Evolutionary conservation across 2,888 invertebrate genomes (phyloP).

Genomic region (Ophioninae sp.): DNA sequence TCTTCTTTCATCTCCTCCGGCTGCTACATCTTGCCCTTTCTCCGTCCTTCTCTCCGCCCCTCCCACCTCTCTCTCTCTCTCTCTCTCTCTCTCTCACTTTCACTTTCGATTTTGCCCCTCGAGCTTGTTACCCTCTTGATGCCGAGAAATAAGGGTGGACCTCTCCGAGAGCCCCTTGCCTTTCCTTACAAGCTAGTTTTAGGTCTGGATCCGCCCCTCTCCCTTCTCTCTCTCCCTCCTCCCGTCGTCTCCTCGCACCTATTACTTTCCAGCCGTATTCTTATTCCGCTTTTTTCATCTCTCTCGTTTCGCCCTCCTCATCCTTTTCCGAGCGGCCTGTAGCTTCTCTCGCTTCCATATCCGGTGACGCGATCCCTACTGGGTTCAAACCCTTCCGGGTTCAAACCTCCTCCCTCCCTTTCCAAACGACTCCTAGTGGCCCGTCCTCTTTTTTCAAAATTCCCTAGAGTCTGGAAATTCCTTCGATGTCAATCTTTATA

Average conservation of each 20-base stretch:
- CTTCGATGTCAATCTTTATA: no score
- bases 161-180: constrained; percentile 67
- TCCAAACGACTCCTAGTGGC: constrained; percentile 47
- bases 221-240: constrained; percentile 57
- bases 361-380: constrained; percentile 32
- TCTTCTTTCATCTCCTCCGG: constrained; percentile 71
- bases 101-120: constrained; percentile 80
- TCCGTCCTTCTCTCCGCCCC: constrained; percentile 67
- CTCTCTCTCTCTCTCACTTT: constrained; percentile 71
- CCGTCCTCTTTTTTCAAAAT: constrained; percentile 25
- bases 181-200: constrained; percentile 75
- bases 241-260: constrained; percentile 48
- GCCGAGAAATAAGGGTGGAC: constrained; percentile 70
- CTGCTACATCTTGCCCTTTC: constrained; percentile 65
- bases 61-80: constrained; percentile 68
- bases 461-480: no score
- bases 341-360: constrained; percentile 52
- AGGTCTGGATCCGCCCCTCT: constrained; percentile 78
- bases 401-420: neutral
- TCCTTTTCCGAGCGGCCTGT: constrained; percentile 27
- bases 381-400: constrained; percentile 9
- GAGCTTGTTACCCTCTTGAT: constrained; percentile 79
- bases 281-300: constrained; percentile 53
- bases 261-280: constrained; percentile 43
- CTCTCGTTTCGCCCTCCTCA: constrained; percentile 54